Percentiles rank a stretch among this genome's conserved stretches.
Evolutionary conservation across 2,797 vertebrate species (phyloP).

Genomic region (Epinephelus awoara): DNA sequence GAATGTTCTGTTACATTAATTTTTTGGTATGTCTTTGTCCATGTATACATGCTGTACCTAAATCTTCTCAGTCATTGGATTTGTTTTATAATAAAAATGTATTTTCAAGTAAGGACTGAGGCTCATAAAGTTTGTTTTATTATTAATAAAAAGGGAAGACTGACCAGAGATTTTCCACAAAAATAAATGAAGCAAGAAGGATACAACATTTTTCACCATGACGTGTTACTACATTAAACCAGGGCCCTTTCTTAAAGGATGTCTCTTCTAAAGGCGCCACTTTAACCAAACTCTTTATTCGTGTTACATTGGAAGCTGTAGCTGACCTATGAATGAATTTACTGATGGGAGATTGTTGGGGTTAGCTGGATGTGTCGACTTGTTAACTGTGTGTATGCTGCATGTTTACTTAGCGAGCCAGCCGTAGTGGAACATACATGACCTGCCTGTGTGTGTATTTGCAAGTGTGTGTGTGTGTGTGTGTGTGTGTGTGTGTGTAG

Average conservation of each 20-base stretch:
- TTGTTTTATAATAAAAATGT: too few species aligned
- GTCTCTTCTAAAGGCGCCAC: not conserved
- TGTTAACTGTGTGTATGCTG: constrained; percentile 22
- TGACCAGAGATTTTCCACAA: too few species aligned
- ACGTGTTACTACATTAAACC: not conserved
- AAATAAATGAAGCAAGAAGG: not conserved
- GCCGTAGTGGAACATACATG: constrained; percentile 39
- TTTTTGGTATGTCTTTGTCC: too few species aligned
- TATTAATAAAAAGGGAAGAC: too few species aligned
- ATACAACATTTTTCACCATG: not conserved
- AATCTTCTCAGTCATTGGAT: too few species aligned
- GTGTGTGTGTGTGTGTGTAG: constrained; percentile 25
- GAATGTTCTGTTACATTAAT: too few species aligned
- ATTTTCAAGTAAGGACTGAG: too few species aligned
- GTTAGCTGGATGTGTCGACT: constrained; percentile 43
- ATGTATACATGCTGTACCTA: too few species aligned
- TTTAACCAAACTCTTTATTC: constrained; percentile 5
- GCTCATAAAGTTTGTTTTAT: too few species aligned
- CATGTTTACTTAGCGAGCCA: constrained; percentile 51
- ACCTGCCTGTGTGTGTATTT: constrained; percentile 28
- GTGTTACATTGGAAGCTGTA: not conserved
- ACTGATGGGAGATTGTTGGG: constrained; percentile 29
- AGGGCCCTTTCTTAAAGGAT: constrained; percentile 3
- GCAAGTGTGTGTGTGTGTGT: constrained; percentile 22
- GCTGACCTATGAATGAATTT: constrained; percentile 28